phyloP scores from a whole-genome alignment of 1,140 invertebrate genomes.

The Psilanteris sp. region DNA sequence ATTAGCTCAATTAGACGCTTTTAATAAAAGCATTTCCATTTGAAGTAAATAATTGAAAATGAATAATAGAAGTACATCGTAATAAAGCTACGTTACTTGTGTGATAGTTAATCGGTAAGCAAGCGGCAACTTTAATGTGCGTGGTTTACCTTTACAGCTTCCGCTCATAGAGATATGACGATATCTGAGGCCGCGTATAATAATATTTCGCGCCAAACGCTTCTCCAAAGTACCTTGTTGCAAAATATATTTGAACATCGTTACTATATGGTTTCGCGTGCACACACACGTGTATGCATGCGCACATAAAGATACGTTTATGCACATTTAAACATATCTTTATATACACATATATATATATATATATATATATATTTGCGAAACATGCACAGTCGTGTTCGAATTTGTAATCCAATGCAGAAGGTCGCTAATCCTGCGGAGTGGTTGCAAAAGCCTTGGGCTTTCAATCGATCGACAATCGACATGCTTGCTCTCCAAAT shows the following conservation, averaged over 20 bases:
- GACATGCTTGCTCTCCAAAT: constrained; percentile 18
- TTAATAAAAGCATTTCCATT: too few relatives aligned
- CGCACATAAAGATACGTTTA: background rate
- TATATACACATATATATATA: constrained; percentile 24
- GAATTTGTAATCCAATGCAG: constrained; percentile 45
- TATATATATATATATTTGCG: constrained; percentile 25
- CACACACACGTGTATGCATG: background rate
- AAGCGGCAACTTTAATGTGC: constrained; percentile 26
- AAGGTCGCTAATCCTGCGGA: constrained; percentile 48
- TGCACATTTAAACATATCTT: constrained; percentile 11
- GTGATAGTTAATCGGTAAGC: constrained; percentile 4
- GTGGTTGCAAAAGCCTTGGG: constrained; percentile 39
- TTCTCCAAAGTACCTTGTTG: constrained; percentile 2
- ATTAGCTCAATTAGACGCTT: too few relatives aligned
- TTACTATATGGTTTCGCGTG: too few relatives aligned
- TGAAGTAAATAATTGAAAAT: too few relatives aligned
- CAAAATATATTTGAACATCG: constrained; percentile 21
- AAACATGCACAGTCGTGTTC: constrained; percentile 40
- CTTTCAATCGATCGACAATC: constrained; percentile 35
- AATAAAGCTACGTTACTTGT: constrained; percentile 6
- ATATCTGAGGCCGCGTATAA: constrained; percentile 42
- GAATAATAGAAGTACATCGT: too few relatives aligned
- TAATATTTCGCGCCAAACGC: constrained; percentile 30
- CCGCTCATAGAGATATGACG: constrained; percentile 30
- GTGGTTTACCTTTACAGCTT: constrained; percentile 43